phyloP scores from a whole-genome alignment of 64 coral and sea anemone genomes.

The Actinia equina region DNA sequence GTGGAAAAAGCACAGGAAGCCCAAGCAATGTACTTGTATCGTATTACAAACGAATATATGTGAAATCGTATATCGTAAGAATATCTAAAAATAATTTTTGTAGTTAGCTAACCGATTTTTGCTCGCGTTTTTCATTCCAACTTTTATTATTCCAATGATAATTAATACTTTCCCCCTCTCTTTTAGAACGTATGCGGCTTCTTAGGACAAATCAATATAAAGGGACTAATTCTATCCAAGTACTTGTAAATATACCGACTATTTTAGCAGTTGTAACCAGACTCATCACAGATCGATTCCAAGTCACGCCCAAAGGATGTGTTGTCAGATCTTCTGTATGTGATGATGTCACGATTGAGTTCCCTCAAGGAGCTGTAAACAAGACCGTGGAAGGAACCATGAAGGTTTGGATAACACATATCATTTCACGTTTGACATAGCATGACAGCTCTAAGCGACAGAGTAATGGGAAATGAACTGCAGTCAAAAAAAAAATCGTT shows the following conservation, averaged over 20 bases:
- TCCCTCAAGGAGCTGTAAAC: constrained; percentile 16
- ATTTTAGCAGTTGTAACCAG: neutral
- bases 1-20: no score
- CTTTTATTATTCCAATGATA: no score
- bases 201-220: neutral
- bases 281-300: neutral
- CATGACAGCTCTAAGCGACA: neutral
- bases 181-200: no score
- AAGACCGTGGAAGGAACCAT: neutral
- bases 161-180: no score
- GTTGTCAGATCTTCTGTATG: neutral
- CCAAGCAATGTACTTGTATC: no score
- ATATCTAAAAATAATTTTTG: no score
- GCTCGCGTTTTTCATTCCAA: no score
- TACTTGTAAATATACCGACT: neutral
- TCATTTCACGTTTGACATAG: neutral
- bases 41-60: no score
- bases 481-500: neutral
- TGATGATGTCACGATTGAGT: neutral
- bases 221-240: neutral
- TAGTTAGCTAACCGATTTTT: no score
- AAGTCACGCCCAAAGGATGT: neutral
- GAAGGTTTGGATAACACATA: neutral
- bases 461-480: no score
- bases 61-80: no score